Conservation (phyloP, 2,113 vertebrate genomes). For the Pomatostomus ruficeps region DNA sequence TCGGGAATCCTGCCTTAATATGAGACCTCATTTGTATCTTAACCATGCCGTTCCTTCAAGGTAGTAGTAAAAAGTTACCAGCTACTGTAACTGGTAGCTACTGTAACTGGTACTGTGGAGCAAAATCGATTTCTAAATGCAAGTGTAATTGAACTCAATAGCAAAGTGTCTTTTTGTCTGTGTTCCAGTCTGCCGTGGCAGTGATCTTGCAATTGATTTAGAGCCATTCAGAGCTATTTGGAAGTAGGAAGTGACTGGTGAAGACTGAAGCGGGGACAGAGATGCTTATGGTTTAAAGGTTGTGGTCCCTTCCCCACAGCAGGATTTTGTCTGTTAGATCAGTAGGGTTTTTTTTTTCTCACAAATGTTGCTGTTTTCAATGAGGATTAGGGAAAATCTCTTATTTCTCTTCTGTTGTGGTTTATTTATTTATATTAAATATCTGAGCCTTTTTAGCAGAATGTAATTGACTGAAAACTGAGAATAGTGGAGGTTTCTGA, state of each 20-base stretch:
- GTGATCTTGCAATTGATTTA: not conserved
- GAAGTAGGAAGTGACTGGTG: not conserved
- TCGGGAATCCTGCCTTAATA: not conserved
- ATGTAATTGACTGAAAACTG: not conserved
- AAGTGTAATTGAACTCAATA: not conserved
- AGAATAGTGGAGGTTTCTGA: not conserved
- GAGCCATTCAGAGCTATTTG: not conserved
- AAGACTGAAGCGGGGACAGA: not conserved
- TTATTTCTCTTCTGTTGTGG: not conserved
- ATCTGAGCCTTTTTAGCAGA: not conserved
- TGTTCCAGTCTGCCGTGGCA: not conserved
- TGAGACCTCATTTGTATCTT: not conserved
- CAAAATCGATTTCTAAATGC: accelerated
- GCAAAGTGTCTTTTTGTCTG: not conserved
- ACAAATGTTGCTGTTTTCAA: not conserved
- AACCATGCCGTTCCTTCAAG: not conserved
- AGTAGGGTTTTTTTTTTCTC: not conserved
- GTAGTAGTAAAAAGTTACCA: not conserved
- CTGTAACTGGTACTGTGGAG: not conserved
- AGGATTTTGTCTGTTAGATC: not conserved
- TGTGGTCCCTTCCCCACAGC: not conserved
- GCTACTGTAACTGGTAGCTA: not conserved
- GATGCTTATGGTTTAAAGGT: not conserved
- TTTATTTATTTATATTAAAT: not conserved
- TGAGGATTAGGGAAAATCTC: not conserved